Evolutionary conservation across 1,140 invertebrate genomes (phyloP).

Genomic region (Heliconius hermathena): DNA sequence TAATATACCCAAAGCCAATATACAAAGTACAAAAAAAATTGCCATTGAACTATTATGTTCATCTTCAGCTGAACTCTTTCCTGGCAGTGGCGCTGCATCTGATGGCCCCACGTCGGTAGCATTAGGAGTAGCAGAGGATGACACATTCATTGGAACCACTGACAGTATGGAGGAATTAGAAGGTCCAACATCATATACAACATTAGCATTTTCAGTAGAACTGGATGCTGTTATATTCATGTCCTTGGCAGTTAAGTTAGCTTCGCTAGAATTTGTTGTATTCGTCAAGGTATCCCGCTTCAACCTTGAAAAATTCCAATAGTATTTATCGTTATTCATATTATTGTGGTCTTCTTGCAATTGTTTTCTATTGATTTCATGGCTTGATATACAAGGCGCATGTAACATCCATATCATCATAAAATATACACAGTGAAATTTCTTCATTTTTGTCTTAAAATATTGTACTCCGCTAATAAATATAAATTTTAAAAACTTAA

Average conservation of each 20-base stretch:
- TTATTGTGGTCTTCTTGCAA: neutral
- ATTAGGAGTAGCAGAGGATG: constrained; percentile 61
- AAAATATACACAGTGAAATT: constrained; percentile 10
- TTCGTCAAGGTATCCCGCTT: constrained; percentile 54
- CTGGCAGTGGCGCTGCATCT: constrained; percentile 88
- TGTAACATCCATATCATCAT: constrained; percentile 22
- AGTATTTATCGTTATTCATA: constrained; percentile 20
- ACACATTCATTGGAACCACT: constrained; percentile 59
- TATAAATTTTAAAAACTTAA: neutral
- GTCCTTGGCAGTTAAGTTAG: constrained; percentile 43
- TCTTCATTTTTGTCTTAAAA: neutral
- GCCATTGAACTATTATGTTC: constrained; percentile 98
- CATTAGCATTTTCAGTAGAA: constrained; percentile 58
- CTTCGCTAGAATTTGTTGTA: constrained; percentile 60
- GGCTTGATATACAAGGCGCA: neutral
- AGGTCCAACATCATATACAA: constrained; percentile 60
- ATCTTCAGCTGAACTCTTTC: constrained; percentile 94
- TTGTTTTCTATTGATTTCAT: neutral
- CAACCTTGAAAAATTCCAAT: constrained; percentile 53
- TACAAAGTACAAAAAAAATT: constrained; percentile 97
- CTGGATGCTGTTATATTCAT: constrained; percentile 48
- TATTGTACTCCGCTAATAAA: neutral
- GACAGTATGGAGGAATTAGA: constrained; percentile 60
- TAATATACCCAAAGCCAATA: constrained; percentile 95
- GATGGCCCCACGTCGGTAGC: constrained; percentile 82